Evolutionary conservation across 2,888 invertebrate species (phyloP), one percentile per base, ranked within the genome.

Genomic region (Protonemura montana): DNA sequence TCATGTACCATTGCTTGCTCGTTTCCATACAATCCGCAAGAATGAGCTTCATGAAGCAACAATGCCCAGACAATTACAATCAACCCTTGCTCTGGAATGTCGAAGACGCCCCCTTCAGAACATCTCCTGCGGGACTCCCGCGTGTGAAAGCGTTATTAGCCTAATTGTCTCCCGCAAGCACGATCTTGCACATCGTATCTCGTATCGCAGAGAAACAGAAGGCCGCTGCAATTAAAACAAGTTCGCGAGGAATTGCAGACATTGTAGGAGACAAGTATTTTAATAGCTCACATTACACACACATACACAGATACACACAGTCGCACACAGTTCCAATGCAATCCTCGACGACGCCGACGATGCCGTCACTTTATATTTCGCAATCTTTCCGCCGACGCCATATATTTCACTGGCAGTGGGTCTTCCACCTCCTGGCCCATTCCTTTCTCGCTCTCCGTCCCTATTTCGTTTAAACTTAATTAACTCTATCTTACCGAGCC

Each of bases 191-290:
- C 27, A 26, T 28, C 29, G 78, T 26, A n/a, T 28, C 78, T 25
- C 28, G 76, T 84, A 84, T 84, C 84, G 76, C 76, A 25, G 84
- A 10, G 76, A 27, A 84, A 84, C 84, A 84, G 41, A 25, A 42
- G 59, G 59, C 76, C 84, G 84, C n/a, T n/a, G n/a, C 84, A 84
- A 84, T 84, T 84, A 84, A 26, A 59, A 59, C 59, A 13, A 59
- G 21, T 84, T 84, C 26, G 28, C 26, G 13, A 42, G 26, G 82
- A 41, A 35, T 42, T 35, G 30, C 78, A 26, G 78, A 78, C 78
- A 78, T 78, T 10, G 78, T 13, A 29, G n/a, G 59, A 84, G 59
- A 26, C 84, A 84, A 84, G 84, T 84, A 84, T 84, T 84, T 84
- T 84, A 84, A 84, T 84, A 59, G 84, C 29, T 84, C 42, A 30